Evolutionary conservation across 1,140 invertebrate genomes (phyloP).

Genomic region (Platyscapa corneri): DNA sequence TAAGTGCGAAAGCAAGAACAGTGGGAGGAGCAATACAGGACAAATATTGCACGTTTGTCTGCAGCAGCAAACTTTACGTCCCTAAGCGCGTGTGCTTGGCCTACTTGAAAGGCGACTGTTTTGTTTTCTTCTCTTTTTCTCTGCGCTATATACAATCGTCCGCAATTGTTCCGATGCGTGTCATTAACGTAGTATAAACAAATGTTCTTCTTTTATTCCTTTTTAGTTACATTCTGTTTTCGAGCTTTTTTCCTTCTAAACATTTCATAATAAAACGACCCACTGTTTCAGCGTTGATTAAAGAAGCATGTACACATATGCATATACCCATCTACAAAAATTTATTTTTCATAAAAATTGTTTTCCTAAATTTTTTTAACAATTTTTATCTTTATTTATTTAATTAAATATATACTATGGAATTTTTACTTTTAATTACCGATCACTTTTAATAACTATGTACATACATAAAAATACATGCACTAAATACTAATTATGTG

Average conservation of each 20-base stretch:
- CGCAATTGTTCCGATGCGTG: conserved; percentile 21
- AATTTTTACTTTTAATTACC: no score
- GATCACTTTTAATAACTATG: no score
- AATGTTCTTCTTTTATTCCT: conserved; percentile 9
- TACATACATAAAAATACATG: no score
- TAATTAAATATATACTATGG: no score
- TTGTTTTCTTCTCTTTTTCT: conserved; percentile 20
- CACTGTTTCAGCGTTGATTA: background rate
- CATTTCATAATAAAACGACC: background rate
- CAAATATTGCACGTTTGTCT: conserved; percentile 47
- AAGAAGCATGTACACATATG: no score
- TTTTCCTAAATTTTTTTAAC: no score
- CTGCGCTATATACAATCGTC: conserved; percentile 1
- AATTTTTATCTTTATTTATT: no score
- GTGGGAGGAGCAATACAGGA: background rate
- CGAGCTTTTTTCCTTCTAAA: background rate
- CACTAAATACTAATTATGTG: no score
- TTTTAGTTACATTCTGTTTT: conserved; percentile 5
- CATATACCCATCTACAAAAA: no score
- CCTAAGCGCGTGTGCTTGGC: background rate
- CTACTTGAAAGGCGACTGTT: conserved; percentile 25
- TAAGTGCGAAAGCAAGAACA: conserved; percentile 19
- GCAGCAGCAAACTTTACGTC: conserved; percentile 42
- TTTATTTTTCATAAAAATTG: no score
- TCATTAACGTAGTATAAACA: conserved; percentile 27